Evolutionary conservation across 2,113 vertebrate genomes (phyloP).

Genomic region (Clarias gariepinus): DNA sequence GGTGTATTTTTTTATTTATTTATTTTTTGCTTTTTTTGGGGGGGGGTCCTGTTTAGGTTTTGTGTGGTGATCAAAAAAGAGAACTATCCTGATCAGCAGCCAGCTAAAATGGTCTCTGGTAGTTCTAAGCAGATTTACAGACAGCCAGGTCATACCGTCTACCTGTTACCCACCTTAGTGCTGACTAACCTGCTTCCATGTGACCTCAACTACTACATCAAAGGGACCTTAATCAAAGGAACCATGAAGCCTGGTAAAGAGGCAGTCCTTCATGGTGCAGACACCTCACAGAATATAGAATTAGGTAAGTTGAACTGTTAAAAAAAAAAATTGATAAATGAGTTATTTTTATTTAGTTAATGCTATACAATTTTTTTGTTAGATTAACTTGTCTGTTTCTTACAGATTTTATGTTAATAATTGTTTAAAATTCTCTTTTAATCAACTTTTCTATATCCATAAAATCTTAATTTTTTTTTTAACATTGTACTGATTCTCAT

Average conservation of each 20-base stretch:
- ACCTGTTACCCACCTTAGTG: constrained; percentile 90
- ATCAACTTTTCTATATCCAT: background rate
- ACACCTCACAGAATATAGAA: constrained; percentile 95
- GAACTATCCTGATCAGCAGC: constrained; percentile 92
- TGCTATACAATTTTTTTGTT: background rate
- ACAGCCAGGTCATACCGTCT: constrained; percentile 93
- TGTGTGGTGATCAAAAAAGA: constrained; percentile 97
- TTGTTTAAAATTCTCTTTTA: background rate
- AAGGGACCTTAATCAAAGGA: constrained; percentile 85
- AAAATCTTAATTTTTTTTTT: background rate
- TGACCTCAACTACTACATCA: constrained; percentile 92
- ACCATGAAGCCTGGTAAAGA: constrained; percentile 90
- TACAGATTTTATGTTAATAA: background rate
- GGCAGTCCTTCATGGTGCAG: constrained; percentile 84
- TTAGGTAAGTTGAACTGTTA: constrained; percentile 76
- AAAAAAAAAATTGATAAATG: background rate
- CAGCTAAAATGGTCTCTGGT: constrained; percentile 85
- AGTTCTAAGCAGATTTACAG: constrained; percentile 91
- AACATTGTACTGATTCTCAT: background rate
- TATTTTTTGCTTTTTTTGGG: background rate
- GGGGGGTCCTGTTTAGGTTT: constrained; percentile 74
- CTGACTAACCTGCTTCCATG: constrained; percentile 92
- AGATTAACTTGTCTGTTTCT: background rate
- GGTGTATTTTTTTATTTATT: no score
- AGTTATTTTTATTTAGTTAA: background rate